Evolutionary conservation across 1,140 invertebrate genomes (phyloP).

Genomic region (Nymphalis io): DNA sequence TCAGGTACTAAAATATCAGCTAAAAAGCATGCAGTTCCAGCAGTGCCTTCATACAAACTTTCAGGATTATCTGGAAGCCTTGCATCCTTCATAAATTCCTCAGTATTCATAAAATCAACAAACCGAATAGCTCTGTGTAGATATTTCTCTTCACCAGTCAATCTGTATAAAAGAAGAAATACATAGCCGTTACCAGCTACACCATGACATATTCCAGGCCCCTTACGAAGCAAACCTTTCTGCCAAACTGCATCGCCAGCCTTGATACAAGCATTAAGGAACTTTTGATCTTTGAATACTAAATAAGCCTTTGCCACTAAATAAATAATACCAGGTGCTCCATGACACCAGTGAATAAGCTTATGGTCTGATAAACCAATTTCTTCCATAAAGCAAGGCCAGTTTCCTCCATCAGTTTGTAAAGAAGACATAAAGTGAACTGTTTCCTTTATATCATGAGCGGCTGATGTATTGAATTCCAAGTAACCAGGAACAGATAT

Average conservation of each 20-base stretch:
- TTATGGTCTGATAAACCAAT: constrained; percentile 81
- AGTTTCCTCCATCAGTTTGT: constrained; percentile 87
- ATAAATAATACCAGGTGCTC: constrained; percentile 90
- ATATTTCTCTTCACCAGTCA: constrained; percentile 87
- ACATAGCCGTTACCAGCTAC: constrained; percentile 93
- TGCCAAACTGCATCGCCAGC: constrained; percentile 90
- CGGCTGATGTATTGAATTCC: constrained; percentile 77
- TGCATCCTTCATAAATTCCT: constrained; percentile 85
- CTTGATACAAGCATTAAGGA: constrained; percentile 85
- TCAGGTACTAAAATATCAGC: constrained; percentile 88
- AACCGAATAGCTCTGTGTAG: constrained; percentile 88
- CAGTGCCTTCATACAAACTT: constrained; percentile 92
- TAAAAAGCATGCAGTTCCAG: constrained; percentile 92
- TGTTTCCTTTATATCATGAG: constrained; percentile 80
- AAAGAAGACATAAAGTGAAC: constrained; percentile 84
- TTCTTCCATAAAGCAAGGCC: constrained; percentile 89
- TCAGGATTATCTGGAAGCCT: constrained; percentile 90
- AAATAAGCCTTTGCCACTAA: constrained; percentile 91
- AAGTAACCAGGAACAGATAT: constrained; percentile 85
- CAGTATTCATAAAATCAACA: constrained; percentile 87
- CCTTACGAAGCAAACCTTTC: constrained; percentile 90
- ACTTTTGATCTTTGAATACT: constrained; percentile 87
- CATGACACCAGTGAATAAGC: constrained; percentile 94
- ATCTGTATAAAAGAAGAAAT: constrained; percentile 88
- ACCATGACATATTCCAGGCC: constrained; percentile 92